These are phyloP conservation scores for Gastrophryne carolinensis DNA, from an alignment of 2,797 vertebrate genomes.

Conservation along the genomic window DNA sequence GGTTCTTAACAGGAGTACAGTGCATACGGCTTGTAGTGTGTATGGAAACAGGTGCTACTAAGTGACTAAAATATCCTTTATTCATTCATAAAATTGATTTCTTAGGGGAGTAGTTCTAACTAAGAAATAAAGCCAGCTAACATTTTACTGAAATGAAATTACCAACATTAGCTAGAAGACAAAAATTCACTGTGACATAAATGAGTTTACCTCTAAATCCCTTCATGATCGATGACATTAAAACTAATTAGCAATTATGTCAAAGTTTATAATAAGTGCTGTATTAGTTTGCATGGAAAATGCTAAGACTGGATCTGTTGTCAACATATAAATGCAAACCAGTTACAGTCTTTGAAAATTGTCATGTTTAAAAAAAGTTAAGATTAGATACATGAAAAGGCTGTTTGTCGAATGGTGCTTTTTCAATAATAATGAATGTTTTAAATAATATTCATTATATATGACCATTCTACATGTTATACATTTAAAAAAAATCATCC, in stretches of 20 bases:
- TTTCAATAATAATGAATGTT: no score
- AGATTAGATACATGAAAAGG: no score
- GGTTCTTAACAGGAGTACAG: no score
- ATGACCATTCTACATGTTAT: no score
- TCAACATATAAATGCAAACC: no score
- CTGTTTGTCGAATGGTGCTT: no score
- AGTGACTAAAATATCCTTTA: neutral
- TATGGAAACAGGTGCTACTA: neutral
- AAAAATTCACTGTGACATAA: neutral
- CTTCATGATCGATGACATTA: neutral
- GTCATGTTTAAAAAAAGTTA: no score
- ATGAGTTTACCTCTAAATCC: neutral
- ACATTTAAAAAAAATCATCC: no score
- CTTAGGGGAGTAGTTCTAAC: neutral
- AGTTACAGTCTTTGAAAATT: no score
- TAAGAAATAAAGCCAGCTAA: neutral
- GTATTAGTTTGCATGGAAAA: no score
- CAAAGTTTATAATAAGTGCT: neutral
- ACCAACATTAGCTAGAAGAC: neutral
- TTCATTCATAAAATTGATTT: slow-evolving; percentile 1
- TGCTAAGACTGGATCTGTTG: no score
- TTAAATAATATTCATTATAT: no score
- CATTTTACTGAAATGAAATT: neutral
- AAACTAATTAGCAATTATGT: slow-evolving; percentile 5
- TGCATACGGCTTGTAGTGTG: neutral